These are phyloP conservation scores for Myotis pilosus DNA, from an alignment of 2,797 vertebrate genomes.

Conservation along the genomic window DNA sequence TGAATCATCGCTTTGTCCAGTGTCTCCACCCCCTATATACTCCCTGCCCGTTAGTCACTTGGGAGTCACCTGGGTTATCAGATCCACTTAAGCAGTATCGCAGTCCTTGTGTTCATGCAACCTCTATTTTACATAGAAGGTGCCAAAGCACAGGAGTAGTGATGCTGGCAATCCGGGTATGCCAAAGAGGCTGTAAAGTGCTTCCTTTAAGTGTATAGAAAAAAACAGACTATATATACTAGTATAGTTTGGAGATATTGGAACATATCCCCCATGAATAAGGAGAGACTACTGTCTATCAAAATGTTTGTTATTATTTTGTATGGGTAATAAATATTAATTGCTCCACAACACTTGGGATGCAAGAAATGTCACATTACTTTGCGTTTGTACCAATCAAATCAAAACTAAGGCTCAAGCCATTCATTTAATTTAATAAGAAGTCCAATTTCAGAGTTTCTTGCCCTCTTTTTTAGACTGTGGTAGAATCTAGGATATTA, in stretches of 20 bases:
- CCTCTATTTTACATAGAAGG: neutral
- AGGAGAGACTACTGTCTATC: neutral
- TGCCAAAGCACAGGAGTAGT: neutral
- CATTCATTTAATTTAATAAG: neutral
- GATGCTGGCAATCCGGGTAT: neutral
- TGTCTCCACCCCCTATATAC: neutral
- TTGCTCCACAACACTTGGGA: neutral
- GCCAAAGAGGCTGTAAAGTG: neutral
- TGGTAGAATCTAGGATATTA: neutral
- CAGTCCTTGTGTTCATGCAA: neutral
- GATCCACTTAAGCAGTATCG: neutral
- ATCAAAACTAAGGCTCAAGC: neutral
- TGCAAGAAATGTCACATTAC: neutral
- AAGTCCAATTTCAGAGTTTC: neutral
- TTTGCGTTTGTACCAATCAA: slow-evolving; percentile 2
- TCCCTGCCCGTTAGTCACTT: neutral
- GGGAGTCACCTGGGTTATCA: neutral
- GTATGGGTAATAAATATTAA: neutral
- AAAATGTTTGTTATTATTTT: slow-evolving; percentile 22
- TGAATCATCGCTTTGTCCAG: neutral
- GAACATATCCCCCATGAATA: neutral
- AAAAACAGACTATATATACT: neutral
- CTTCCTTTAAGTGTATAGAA: neutral
- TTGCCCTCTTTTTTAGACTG: neutral
- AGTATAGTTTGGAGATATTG: neutral